Conservation (phyloP, 2,888 invertebrate genomes). For the Dromius quadrimaculatus region DNA sequence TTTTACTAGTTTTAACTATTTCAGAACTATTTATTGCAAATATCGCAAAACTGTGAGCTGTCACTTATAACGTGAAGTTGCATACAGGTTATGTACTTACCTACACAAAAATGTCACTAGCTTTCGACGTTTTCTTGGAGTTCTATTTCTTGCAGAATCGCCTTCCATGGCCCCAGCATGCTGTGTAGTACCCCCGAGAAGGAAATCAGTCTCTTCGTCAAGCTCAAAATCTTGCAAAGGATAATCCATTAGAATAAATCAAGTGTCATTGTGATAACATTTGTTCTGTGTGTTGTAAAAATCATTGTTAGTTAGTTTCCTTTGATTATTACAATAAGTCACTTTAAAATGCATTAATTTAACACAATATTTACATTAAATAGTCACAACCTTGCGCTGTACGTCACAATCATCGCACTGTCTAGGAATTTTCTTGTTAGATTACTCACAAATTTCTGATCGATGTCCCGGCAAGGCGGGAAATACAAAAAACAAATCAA, state of each 20-base stretch:
- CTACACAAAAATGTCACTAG: slow-evolving; percentile 62
- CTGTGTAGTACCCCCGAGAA: slow-evolving; percentile 62
- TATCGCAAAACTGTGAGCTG: slow-evolving; percentile 30
- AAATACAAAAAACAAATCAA: slow-evolving; percentile 27
- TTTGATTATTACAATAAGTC: not conserved
- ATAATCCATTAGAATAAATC: slow-evolving; percentile 63
- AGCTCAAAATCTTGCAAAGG: slow-evolving; percentile 66
- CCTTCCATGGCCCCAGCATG: slow-evolving; percentile 65
- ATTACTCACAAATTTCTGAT: slow-evolving; percentile 43
- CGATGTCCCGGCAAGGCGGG: slow-evolving; percentile 29
- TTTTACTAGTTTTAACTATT: not conserved
- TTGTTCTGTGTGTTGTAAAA: not conserved
- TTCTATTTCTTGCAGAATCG: slow-evolving; percentile 61
- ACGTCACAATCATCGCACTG: slow-evolving; percentile 2
- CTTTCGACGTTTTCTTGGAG: slow-evolving; percentile 61
- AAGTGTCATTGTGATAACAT: slow-evolving; percentile 34
- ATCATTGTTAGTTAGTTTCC: slow-evolving; percentile 3
- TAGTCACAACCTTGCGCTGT: slow-evolving; percentile 14
- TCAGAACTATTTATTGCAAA: slow-evolving; percentile 14
- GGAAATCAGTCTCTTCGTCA: slow-evolving; percentile 66
- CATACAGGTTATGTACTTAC: slow-evolving; percentile 57
- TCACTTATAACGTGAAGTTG: slow-evolving; percentile 39
- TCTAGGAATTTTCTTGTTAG: slow-evolving; percentile 15
- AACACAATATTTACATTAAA: not conserved
- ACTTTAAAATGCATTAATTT: slow-evolving; percentile 5